These are phyloP conservation scores for Acipenser ruthenus DNA, from an alignment of 2,797 vertebrate species.

Conservation along the genomic window DNA sequence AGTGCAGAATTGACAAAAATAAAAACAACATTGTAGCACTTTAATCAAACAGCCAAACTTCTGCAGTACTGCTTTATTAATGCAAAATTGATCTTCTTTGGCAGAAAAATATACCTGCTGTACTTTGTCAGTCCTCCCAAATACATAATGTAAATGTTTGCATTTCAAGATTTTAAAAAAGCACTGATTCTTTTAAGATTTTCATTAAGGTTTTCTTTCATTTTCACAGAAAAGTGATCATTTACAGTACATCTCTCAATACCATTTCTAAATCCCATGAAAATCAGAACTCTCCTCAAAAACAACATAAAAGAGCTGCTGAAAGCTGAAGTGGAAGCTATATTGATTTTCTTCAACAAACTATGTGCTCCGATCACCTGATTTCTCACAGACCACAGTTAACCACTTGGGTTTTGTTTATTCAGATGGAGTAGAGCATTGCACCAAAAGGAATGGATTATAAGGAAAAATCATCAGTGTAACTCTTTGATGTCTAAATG, in stretches of 20 bases:
- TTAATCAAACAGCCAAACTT: background rate
- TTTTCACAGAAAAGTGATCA: conserved; percentile 60
- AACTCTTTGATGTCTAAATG: conserved; percentile 83
- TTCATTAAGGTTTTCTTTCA: conserved; percentile 43
- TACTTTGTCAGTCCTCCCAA: conserved; percentile 35
- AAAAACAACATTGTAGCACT: conserved; percentile 10
- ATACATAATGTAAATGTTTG: conserved; percentile 53
- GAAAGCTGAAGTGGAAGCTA: conserved; percentile 58
- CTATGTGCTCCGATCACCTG: conserved; percentile 55
- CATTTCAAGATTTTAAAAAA: conserved; percentile 43
- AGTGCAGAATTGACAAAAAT: background rate
- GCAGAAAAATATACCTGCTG: conserved; percentile 43
- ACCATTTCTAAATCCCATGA: conserved; percentile 56
- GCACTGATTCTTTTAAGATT: conserved; percentile 44
- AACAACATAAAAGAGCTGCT: conserved; percentile 62
- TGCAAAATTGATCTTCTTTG: conserved; percentile 50
- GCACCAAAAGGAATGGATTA: conserved; percentile 68
- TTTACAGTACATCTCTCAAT: conserved; percentile 54
- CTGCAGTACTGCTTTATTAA: conserved; percentile 26
- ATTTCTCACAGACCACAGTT: conserved; percentile 52
- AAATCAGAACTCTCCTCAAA: conserved; percentile 54
- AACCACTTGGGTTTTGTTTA: conserved; percentile 69
- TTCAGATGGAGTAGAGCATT: conserved; percentile 67
- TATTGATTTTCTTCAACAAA: conserved; percentile 51
- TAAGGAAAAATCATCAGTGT: conserved; percentile 70